Conservation (phyloP, 2,113 vertebrate genomes). For the Rhea pennata region DNA sequence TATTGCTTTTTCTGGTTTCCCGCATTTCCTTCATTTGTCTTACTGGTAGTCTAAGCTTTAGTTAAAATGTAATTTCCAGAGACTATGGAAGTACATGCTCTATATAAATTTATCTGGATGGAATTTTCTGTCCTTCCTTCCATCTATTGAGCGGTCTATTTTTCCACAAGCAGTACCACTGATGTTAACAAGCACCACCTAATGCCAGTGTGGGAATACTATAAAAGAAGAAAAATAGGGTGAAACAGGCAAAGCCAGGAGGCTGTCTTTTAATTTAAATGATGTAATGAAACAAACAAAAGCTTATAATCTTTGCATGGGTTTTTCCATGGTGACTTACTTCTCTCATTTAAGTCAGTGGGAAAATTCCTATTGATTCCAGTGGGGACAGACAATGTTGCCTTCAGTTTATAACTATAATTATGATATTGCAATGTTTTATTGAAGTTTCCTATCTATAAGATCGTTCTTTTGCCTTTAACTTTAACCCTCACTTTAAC, state of each 20-base stretch:
- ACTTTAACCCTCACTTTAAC: neutral
- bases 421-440: neutral
- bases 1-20: neutral
- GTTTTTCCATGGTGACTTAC: slow-evolving; percentile 1
- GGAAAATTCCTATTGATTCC: slow-evolving; percentile 18
- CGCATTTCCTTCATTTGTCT: neutral
- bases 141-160: neutral
- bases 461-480: neutral
- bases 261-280: neutral
- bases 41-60: neutral
- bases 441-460: neutral
- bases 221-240: neutral
- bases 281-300: neutral
- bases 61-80: neutral
- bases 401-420: neutral
- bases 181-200: neutral
- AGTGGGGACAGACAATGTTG: neutral
- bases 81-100: neutral
- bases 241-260: neutral
- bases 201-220: neutral
- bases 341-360: slow-evolving; percentile 4
- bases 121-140: neutral
- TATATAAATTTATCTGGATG: neutral
- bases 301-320: slow-evolving; percentile 2
- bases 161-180: neutral